phyloP scores from a whole-genome alignment of 2,113 vertebrate genomes.

The Anseranas semipalmata region DNA sequence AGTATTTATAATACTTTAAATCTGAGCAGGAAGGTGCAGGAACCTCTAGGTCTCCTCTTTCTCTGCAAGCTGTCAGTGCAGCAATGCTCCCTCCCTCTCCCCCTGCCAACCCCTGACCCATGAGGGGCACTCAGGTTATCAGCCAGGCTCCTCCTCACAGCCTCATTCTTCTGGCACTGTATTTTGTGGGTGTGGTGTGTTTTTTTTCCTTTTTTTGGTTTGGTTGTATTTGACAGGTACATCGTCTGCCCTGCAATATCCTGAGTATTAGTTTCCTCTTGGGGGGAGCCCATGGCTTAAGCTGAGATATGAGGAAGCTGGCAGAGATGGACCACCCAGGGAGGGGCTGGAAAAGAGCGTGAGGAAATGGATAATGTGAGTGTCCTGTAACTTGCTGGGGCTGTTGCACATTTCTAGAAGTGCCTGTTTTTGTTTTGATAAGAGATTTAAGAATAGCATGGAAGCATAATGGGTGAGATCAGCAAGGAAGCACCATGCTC shows the following conservation, averaged over 20 bases:
- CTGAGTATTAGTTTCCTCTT: neutral
- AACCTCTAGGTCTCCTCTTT: neutral
- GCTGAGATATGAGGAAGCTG: neutral
- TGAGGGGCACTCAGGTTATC: neutral
- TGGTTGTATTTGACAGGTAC: neutral
- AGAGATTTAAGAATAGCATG: neutral
- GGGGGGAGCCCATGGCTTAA: neutral
- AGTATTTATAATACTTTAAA: neutral
- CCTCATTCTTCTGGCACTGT: neutral
- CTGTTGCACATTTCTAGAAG: neutral
- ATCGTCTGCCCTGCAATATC: neutral
- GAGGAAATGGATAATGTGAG: slow-evolving; percentile 36
- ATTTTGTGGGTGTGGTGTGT: neutral
- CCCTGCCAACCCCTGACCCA: neutral
- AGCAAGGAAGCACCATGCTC: neutral
- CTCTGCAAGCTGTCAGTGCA: neutral
- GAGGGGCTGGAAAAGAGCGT: slow-evolving; percentile 10
- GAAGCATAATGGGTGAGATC: neutral
- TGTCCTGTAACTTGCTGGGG: neutral
- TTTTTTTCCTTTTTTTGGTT: neutral
- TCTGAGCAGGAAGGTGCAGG: neutral
- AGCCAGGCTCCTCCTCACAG: neutral
- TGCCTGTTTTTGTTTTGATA: slow-evolving; percentile 46
- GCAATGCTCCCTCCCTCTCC: neutral
- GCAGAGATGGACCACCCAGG: slow-evolving; percentile 1